phyloP scores from a whole-genome alignment of 2,113 vertebrate genomes.

The Lucifuga dentata region DNA sequence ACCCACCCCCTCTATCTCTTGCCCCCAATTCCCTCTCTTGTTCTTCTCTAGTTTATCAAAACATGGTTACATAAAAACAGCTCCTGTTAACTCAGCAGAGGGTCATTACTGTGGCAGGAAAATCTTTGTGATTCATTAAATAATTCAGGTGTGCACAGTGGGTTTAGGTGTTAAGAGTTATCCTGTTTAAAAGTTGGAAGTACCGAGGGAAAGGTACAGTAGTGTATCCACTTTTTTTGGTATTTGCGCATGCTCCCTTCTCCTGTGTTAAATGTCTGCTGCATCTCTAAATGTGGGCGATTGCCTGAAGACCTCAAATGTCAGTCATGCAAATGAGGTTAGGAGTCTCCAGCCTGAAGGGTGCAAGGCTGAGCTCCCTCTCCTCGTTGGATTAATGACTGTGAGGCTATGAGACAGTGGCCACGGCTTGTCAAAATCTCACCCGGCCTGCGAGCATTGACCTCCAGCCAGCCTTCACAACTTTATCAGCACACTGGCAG shows the following conservation, averaged over 20 bases:
- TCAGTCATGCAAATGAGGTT: conserved; percentile 42
- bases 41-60: conserved; percentile 63
- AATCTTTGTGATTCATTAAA: conserved; percentile 49
- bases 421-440: conserved; percentile 16
- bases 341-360: conserved; percentile 25
- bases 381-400: conserved; percentile 30
- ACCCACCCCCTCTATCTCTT: conserved; percentile 61
- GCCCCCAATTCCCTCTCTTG: conserved; percentile 62
- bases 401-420: conserved; percentile 4
- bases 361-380: neutral
- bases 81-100: conserved; percentile 25
- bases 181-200: conserved; percentile 28
- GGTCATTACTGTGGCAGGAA: conserved; percentile 22
- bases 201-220: neutral
- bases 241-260: neutral
- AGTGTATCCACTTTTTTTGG: no score
- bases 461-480: conserved; percentile 19
- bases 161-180: conserved; percentile 28
- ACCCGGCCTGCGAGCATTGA: conserved; percentile 23
- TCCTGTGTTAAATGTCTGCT: neutral
- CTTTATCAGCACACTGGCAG: conserved; percentile 18
- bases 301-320: conserved; percentile 15
- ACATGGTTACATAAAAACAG: conserved; percentile 57
- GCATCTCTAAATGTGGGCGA: neutral
- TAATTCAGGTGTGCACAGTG: conserved; percentile 47